Evolutionary conservation across 2,797 vertebrate species (phyloP).

Genomic region (Chelon auratus): DNA sequence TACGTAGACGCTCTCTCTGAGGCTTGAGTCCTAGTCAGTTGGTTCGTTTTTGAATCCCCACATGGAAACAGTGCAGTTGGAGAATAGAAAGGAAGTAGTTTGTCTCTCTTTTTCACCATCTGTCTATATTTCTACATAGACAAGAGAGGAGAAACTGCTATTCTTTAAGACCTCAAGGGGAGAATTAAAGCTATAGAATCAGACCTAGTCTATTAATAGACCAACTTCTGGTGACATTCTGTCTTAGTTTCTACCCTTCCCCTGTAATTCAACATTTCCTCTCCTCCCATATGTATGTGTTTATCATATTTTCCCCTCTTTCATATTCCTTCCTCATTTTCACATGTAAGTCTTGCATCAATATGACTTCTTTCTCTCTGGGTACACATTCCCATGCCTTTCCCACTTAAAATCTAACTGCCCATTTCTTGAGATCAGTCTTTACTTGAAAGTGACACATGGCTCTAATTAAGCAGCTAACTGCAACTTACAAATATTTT

Average conservation of each 20-base stretch:
- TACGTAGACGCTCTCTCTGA: constrained; percentile 17
- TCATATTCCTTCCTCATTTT: background rate
- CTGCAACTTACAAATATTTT: too few relatives aligned
- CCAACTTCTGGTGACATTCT: constrained; percentile 44
- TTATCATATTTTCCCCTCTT: constrained; percentile 5
- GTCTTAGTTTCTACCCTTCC: constrained; percentile 18
- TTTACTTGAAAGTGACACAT: too few relatives aligned
- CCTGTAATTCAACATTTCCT: constrained; percentile 1
- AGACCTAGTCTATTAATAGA: constrained; percentile 62
- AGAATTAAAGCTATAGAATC: constrained; percentile 58
- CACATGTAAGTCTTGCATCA: background rate
- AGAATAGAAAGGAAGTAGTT: constrained; percentile 24
- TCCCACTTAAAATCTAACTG: background rate
- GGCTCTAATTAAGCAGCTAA: too few relatives aligned
- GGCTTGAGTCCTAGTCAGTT: constrained; percentile 52
- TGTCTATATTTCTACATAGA: constrained; percentile 20
- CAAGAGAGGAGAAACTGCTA: constrained; percentile 35
- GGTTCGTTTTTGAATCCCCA: constrained; percentile 42
- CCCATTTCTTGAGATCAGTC: background rate
- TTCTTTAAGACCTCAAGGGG: constrained; percentile 50
- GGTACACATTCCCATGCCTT: background rate
- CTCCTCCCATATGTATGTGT: background rate
- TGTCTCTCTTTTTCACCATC: constrained; percentile 11
- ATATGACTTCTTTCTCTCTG: background rate
- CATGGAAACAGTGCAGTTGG: constrained; percentile 32